Conservation (phyloP, 2,113 vertebrate species). For the Oryzias woworae region DNA sequence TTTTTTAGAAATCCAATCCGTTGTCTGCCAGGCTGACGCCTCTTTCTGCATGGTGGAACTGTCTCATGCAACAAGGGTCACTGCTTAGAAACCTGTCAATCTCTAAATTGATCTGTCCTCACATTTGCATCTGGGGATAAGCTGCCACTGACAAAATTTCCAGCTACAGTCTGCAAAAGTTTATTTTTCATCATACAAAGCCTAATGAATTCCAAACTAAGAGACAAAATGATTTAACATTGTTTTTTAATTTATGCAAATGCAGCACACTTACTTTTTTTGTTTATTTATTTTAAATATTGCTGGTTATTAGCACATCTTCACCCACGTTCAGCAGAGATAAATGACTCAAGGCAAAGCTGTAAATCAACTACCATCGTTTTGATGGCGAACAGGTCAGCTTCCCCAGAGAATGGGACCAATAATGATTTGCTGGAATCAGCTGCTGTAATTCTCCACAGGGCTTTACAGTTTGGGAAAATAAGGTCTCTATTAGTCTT, state of each 20-base stretch:
- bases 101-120: slow-evolving; percentile 24
- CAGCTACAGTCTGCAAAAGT: background rate
- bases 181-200: background rate
- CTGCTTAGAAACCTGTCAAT: slow-evolving; percentile 22
- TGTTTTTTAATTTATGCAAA: background rate
- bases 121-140: slow-evolving; percentile 18
- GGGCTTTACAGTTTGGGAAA: background rate
- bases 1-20: too few species aligned
- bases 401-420: slow-evolving; percentile 25
- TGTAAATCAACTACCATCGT: slow-evolving; percentile 21
- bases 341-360: slow-evolving; percentile 14
- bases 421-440: slow-evolving; percentile 21
- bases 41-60: slow-evolving; percentile 28
- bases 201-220: background rate
- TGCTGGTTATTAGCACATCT: slow-evolving; percentile 26
- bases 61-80: slow-evolving; percentile 6
- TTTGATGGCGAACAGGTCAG: slow-evolving; percentile 43
- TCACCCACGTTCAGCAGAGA: slow-evolving; percentile 9
- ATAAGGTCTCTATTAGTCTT: background rate
- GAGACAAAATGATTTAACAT: background rate
- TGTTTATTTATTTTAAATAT: slow-evolving; percentile 10
- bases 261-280: background rate
- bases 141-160: background rate
- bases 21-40: slow-evolving; percentile 33
- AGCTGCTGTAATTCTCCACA: background rate